A percentile compares a stretch with the other conserved stretches of the same genome.
Conservation (phyloP, 1,140 invertebrate species). For the Asobara japonica region DNA sequence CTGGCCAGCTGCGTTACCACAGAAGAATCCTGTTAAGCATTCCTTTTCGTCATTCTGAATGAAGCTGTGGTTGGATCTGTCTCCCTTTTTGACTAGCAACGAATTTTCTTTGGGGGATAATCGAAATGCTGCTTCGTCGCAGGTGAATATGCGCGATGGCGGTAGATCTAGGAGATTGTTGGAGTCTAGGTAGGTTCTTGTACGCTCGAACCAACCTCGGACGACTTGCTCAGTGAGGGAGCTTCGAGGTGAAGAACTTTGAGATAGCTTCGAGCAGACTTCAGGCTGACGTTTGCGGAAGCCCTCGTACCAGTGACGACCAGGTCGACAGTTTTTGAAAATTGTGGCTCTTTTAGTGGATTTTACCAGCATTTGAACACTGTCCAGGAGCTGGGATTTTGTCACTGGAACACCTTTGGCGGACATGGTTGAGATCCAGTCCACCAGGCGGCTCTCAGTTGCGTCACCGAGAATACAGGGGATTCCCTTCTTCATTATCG, state of each 20-base stretch:
- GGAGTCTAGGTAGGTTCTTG: constrained; percentile 15
- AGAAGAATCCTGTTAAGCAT: constrained; percentile 53
- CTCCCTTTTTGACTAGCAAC: constrained; percentile 44
- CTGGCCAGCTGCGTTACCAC: constrained; percentile 53
- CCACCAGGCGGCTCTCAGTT: constrained; percentile 21
- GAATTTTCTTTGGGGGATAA: constrained; percentile 40
- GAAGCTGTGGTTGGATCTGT: constrained; percentile 46
- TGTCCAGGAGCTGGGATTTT: constrained; percentile 33
- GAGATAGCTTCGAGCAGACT: constrained; percentile 23
- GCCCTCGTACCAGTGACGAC: constrained; percentile 34
- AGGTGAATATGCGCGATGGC: constrained; percentile 36
- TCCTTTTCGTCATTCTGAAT: constrained; percentile 55
- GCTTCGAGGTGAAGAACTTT: constrained; percentile 32
- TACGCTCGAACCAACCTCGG: constrained; percentile 36
- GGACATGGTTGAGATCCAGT: constrained; percentile 26
- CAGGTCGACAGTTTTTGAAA: constrained; percentile 37
- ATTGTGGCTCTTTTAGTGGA: not conserved
- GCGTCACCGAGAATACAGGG: not conserved
- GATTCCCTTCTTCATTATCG: not conserved
- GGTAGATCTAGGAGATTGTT: constrained; percentile 29
- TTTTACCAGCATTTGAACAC: not conserved
- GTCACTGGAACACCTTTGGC: constrained; percentile 36
- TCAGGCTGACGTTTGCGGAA: constrained; percentile 33
- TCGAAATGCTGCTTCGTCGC: constrained; percentile 44
- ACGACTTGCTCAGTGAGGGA: constrained; percentile 30